Evolutionary conservation across 2,888 invertebrate genomes (phyloP).

Genomic region (Agrotis segetum): DNA sequence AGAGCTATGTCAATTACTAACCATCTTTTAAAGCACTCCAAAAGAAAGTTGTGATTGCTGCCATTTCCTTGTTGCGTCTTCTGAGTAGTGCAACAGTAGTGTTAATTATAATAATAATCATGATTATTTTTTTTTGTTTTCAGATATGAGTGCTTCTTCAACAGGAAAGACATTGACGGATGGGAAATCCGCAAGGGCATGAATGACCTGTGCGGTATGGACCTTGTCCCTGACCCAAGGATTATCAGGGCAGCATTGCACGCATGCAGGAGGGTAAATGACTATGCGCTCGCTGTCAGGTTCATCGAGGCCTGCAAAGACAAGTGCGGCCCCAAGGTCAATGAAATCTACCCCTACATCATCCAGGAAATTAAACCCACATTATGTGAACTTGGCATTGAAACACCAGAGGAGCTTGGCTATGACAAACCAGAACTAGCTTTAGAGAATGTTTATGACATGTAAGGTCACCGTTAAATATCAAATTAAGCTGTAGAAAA

Average conservation of each 20-base stretch:
- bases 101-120: no score
- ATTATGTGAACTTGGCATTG: constrained; percentile 97
- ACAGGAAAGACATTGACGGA: constrained; percentile 96
- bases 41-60: no score
- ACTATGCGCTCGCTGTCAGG: constrained; percentile 97
- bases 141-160: constrained; percentile 96
- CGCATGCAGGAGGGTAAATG: constrained; percentile 98
- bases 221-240: constrained; percentile 97
- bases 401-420: constrained; percentile 98
- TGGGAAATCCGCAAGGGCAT: constrained; percentile 98
- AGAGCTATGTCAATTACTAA: neutral
- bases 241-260: constrained; percentile 96
- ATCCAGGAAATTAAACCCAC: constrained; percentile 98
- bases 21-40: neutral
- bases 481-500: constrained; percentile 84
- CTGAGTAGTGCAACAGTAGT: no score
- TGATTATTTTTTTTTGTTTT: constrained; percentile 61
- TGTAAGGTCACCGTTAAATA: constrained; percentile 82
- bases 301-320: constrained; percentile 97
- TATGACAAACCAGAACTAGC: constrained; percentile 99
- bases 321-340: constrained; percentile 95
- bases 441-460: constrained; percentile 93
- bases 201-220: constrained; percentile 97
- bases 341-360: constrained; percentile 96
- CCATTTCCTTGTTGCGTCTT: no score